phyloP scores from a whole-genome alignment of 2,797 vertebrate genomes.

The Coilia nasus region DNA sequence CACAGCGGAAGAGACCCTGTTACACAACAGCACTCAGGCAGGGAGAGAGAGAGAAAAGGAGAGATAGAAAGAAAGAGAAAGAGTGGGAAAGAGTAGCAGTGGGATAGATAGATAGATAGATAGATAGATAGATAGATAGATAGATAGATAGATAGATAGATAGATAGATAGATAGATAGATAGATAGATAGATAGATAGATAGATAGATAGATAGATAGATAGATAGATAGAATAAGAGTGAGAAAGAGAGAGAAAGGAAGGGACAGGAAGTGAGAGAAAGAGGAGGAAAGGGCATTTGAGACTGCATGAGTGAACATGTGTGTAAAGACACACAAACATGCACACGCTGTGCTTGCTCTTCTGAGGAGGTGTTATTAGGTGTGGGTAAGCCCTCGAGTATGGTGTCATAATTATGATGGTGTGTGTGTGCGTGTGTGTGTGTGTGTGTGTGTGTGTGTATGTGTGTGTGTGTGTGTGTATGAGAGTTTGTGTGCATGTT shows the following conservation, averaged over 20 bases:
- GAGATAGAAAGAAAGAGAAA: slow-evolving; percentile 1
- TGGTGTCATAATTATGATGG: not conserved
- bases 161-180: not conserved
- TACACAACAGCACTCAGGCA: not conserved
- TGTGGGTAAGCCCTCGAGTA: not conserved
- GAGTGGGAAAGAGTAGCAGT: not conserved
- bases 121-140: not conserved
- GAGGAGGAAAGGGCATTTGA: not conserved
- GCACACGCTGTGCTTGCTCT: not conserved
- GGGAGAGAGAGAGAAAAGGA: not conserved
- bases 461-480: not conserved
- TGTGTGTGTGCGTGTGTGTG: not conserved
- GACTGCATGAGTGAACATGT: slow-evolving; percentile 4
- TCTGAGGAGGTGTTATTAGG: not conserved
- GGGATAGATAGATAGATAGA: not conserved
- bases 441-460: no score
- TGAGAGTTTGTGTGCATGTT: slow-evolving; percentile 27
- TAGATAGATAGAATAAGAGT: not conserved
- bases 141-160: not conserved
- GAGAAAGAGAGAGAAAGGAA: not conserved
- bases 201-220: not conserved
- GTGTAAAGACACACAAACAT: not conserved
- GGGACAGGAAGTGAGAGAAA: not conserved
- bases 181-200: not conserved
- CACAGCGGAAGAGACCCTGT: not conserved